Percentiles rank a stretch among this genome's conserved stretches.
phyloP scores from a whole-genome alignment of 2,888 invertebrate genomes.

The Scrobipalpa costella region DNA sequence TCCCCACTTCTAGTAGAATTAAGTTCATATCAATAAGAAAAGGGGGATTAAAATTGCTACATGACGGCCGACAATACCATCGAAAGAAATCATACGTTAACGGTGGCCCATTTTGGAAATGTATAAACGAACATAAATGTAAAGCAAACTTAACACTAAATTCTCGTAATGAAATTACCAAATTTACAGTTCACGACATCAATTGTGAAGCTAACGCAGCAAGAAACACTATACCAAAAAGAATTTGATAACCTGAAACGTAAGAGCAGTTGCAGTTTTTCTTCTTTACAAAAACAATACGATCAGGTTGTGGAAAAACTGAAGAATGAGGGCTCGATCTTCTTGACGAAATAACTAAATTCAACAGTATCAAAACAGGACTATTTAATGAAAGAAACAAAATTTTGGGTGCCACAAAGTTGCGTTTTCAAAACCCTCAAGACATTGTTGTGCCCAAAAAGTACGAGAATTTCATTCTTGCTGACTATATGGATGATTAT shows the following conservation, averaged over 20 bases:
- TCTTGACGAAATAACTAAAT: background rate
- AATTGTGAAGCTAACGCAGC: background rate
- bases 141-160: background rate
- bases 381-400: background rate
- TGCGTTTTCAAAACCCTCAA: too few species aligned
- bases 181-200: background rate
- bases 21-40: background rate
- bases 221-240: background rate
- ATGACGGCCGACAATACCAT: background rate
- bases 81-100: background rate
- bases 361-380: background rate
- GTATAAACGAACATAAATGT: background rate
- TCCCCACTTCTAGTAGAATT: background rate
- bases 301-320: background rate
- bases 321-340: background rate
- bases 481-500: too few species aligned
- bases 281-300: background rate
- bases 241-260: constrained; percentile 1
- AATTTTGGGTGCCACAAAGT: background rate
- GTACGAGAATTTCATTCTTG: too few species aligned
- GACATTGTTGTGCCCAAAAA: too few species aligned
- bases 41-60: background rate
- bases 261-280: background rate
- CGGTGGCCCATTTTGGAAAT: background rate
- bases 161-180: background rate